Evolutionary conservation across 2,797 vertebrate species (phyloP).

Genomic region (Periparus ater): DNA sequence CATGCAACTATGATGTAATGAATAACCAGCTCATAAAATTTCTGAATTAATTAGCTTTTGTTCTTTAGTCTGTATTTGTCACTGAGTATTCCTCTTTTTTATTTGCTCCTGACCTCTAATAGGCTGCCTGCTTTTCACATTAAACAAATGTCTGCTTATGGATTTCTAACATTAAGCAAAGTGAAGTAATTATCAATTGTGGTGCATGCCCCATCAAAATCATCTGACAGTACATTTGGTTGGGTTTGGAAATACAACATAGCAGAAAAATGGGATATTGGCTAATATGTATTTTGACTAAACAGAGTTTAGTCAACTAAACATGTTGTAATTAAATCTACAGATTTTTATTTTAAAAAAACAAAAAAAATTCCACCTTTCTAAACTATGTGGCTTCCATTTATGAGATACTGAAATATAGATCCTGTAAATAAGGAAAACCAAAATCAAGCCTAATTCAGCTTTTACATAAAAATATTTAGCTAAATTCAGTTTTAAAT

Average conservation of each 20-base stretch:
- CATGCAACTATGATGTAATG: background rate
- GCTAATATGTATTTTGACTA: constrained; percentile 41
- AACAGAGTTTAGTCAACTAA: background rate
- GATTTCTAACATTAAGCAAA: background rate
- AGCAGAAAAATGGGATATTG: constrained; percentile 16
- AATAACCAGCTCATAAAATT: background rate
- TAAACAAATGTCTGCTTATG: background rate
- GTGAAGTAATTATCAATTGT: background rate
- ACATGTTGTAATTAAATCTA: background rate
- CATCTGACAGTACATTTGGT: constrained; percentile 14
- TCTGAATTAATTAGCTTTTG: background rate
- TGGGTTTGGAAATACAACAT: constrained; percentile 6
- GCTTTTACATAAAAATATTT: background rate
- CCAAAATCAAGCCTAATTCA: background rate
- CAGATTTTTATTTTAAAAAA: background rate
- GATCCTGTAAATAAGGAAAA: background rate
- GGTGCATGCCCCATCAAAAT: background rate
- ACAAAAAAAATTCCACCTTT: background rate
- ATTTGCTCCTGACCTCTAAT: background rate
- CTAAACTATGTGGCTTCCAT: background rate
- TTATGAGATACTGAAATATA: background rate
- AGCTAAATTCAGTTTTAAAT: background rate
- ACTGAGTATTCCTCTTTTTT: background rate
- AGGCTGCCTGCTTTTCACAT: background rate
- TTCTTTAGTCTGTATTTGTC: background rate